Percentiles rank a stretch among this genome's conserved stretches.
phyloP scores from a whole-genome alignment of 1,140 invertebrate genomes.

The Lasioglossum baleicum region DNA sequence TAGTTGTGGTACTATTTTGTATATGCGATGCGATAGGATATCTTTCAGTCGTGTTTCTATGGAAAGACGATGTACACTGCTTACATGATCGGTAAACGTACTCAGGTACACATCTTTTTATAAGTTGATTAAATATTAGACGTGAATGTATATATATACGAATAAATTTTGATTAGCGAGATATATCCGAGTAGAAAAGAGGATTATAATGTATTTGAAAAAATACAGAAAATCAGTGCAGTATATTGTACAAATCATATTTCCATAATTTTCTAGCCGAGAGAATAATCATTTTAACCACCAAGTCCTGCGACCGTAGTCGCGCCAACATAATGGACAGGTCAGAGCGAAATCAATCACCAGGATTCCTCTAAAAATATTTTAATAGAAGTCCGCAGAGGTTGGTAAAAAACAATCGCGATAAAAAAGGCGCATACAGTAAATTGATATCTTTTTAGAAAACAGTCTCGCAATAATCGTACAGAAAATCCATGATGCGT shows the following conservation, averaged over 20 bases:
- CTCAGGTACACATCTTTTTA: neutral
- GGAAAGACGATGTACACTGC: neutral
- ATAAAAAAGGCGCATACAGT: constrained; percentile 5
- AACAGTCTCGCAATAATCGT: constrained; percentile 52
- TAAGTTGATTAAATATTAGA: neutral
- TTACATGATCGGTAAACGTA: neutral
- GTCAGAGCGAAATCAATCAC: too few relatives aligned
- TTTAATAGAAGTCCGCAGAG: constrained; percentile 25
- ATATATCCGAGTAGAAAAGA: neutral
- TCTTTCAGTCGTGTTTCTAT: neutral
- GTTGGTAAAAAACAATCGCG: constrained; percentile 5
- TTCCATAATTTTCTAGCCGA: too few relatives aligned
- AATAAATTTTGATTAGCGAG: neutral
- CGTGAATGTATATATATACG: neutral
- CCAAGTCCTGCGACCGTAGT: too few relatives aligned
- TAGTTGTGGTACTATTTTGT: constrained; percentile 5
- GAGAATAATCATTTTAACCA: too few relatives aligned
- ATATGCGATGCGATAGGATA: constrained; percentile 3
- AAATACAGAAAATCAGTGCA: too few relatives aligned
- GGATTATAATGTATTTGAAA: too few relatives aligned
- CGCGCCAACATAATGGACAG: neutral
- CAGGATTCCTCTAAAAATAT: constrained; percentile 25
- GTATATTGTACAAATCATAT: too few relatives aligned
- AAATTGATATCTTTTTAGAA: constrained; percentile 23
- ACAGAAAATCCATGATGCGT: constrained; percentile 42